Base-by-base conservation (phyloP, 2,113 vertebrate genomes). In the Xiphophorus couchianus region DNA sequence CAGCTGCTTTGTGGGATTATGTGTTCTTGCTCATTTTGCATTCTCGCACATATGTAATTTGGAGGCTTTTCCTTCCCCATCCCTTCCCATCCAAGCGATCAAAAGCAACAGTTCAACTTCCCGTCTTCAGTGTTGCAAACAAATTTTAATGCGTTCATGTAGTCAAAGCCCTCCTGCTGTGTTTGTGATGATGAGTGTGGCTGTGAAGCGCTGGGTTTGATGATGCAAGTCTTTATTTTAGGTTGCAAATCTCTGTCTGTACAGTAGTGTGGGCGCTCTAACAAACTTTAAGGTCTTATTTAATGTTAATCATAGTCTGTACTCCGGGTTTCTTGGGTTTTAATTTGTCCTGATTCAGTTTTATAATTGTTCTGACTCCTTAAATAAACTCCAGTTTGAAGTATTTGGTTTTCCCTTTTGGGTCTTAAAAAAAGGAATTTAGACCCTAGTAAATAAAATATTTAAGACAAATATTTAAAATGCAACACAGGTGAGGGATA, bases 1-100 rank as follows among this genome's bases (percentile, higher is more conserved):
- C 73, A 61, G 27, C 67, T 66, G 44, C 70, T 73, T 61, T 69
- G n/a, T 69, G 8, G n/a, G 58, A 78, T 62, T 73, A 62, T 37
- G 54, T 65, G 28, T 39, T 51, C 19, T 42, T 68, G n/a, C 28
- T 67, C 51, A n/a, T 31, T 63, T 63, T 62, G 48, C 33, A 71
- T 48, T 73, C 27, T 37, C 27, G 2, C 2, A 8, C 37, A 62
- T 27, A n/a, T 54, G 61, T 63, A 35, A 15, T 63, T 28, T 67
- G 22, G 29, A 11, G 35, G 69, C 25, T 64, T 58, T 48, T 48
- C 42, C 27, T 14, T 12, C 25, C 42, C 17, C 58, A 28, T 14
- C 29, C 29, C 31, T 22, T 14, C 19, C 31, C 42, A 62, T 70
- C 62, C n/a, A 28, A 48, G 37, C 37, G 30, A 48, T 77, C 61